These are phyloP conservation scores for Taeniopygia guttata DNA, from an alignment of 2,797 vertebrate species.

Conservation along the genomic window DNA sequence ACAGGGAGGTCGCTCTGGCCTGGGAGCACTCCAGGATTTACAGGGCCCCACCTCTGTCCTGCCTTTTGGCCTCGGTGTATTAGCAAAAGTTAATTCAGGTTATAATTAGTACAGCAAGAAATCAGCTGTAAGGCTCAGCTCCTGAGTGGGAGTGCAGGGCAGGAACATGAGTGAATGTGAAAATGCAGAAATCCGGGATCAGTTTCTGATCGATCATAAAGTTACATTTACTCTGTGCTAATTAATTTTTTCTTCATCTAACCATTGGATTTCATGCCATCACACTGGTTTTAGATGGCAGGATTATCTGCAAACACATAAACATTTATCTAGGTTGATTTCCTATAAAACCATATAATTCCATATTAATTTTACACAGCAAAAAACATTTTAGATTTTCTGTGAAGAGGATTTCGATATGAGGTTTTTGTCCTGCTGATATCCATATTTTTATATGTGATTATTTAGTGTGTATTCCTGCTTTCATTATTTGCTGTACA, in stretches of 20 bases:
- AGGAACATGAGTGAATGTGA: not conserved
- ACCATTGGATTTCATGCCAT: not conserved
- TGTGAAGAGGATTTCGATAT: not conserved
- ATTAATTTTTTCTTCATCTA: not conserved
- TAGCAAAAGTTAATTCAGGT: not conserved
- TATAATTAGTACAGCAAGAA: not conserved
- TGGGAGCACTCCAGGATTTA: not conserved
- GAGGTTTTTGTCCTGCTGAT: not conserved
- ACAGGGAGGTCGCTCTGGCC: not conserved
- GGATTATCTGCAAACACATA: not conserved
- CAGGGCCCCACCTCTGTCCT: not conserved
- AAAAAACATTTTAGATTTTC: not conserved
- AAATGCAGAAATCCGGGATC: not conserved
- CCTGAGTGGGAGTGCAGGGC: not conserved
- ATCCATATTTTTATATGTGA: not conserved
- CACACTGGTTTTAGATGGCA: not conserved
- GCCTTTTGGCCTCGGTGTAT: not conserved
- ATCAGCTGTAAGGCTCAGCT: not conserved
- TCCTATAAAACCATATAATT: accelerated
- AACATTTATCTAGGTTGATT: not conserved
- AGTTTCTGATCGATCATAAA: not conserved
- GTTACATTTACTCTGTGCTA: not conserved
- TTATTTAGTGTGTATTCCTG: not conserved
- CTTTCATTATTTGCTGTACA: not conserved
- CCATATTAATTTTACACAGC: not conserved